Base-by-base conservation (phyloP, 92 coral and sea anemone species). In the Phymanthus crucifer region DNA sequence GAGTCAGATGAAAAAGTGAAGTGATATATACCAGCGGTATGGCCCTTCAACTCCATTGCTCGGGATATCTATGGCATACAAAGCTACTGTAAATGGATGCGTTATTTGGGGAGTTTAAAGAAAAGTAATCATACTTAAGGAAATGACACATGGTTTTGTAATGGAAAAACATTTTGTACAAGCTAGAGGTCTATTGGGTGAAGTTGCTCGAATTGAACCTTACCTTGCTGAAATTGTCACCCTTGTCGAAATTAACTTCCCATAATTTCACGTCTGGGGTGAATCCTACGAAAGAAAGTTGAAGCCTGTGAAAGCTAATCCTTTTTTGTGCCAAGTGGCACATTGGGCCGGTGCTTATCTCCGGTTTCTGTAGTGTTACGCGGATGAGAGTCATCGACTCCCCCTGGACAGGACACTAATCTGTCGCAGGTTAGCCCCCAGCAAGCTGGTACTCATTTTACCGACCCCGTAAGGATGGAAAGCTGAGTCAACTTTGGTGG, bases 21-120 rank as follows among this genome's bases (percentile, higher is more conserved):
- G 75, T 96, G 99, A 77, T 87, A 96, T 47, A 96, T 83, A 54
- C 98, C 98, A 23, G 99, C 99, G 14, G 98, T 89, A 80, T 96
- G 99, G 3, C 99, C 99, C 67, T 96, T 96, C 46, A 96, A 85
- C 43, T 96, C 99, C 99, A 96, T 96, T 13, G 99, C 99, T 36
- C 99, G 89, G 50, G 98, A 96, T 68, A 96, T 97, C 96, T 94
- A 81, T 38, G 81, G 29, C 13, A 23, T 38, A 48, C 21, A 19
- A 54, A 21, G 66, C 16, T 1, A n/a, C 71, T 36, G 26, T 14
- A 2, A 61, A 18, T 27, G 14, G 36, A 61, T 27, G 36, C 13
- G 8, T 6, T 61, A 61, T 17, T 27, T 10, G 66, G 32, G 66
- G 45, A 38, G 45, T 38, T 5, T 38, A 38, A 50, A 45, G 50